Percentiles rank a stretch among this genome's conserved stretches.
Evolutionary conservation across 2,113 vertebrate species (phyloP).

Genomic region (Carlito syrichta): DNA sequence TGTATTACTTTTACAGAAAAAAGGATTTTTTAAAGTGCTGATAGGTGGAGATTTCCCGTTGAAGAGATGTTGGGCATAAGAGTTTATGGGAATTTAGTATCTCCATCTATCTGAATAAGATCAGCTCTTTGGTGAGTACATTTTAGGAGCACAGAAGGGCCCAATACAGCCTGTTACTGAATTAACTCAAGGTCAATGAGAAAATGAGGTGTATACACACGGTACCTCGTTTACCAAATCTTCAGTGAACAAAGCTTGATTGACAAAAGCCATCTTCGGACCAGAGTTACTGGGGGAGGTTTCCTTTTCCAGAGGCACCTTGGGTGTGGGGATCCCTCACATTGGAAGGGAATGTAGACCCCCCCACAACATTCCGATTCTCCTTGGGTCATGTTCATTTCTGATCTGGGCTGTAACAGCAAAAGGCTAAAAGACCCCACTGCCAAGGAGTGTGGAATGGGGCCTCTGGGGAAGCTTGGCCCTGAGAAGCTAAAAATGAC

Average conservation of each 20-base stretch:
- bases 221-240: neutral
- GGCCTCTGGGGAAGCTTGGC: neutral
- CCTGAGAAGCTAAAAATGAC: neutral
- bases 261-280: neutral
- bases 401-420: neutral
- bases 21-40: neutral
- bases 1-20: neutral
- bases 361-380: neutral
- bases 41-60: neutral
- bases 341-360: neutral
- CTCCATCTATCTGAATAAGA: conserved; percentile 5
- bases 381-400: neutral
- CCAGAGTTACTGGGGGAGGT: neutral
- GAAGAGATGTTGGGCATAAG: neutral
- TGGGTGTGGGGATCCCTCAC: neutral
- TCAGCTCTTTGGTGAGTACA: neutral
- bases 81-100: neutral
- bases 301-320: neutral
- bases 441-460: neutral
- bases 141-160: neutral
- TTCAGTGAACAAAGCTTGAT: neutral
- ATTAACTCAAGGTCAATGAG: neutral
- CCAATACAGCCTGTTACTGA: neutral
- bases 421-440: neutral
- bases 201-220: neutral